Base-by-base conservation (phyloP, 2,888 invertebrate genomes). In the Lasius platythorax region DNA sequence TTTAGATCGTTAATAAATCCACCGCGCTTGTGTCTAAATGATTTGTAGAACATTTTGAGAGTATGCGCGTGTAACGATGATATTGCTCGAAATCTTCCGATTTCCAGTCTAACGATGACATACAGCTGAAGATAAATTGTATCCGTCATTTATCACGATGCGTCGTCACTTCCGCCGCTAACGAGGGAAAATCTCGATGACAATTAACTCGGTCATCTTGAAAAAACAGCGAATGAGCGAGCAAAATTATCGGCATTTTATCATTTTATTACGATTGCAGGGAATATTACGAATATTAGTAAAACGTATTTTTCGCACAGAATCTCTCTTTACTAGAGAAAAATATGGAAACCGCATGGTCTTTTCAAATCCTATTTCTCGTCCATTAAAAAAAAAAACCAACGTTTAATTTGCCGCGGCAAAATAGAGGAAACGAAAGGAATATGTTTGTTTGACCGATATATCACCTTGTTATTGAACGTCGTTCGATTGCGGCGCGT, bases 161-260 rank as follows among this genome's bases (percentile, higher is more conserved):
- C 61, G 61, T 56, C 33, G 79, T 9, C 33, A 56, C 73, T 61
- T 46, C 6, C 43, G 56, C n/a, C 3, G n/a, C 9, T 73, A 81
- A 81, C 61, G 74, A 73, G 79, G 61, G 79, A 61, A 81, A 81
- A 73, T 70, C 46, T 61, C 33, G 33, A 73, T 37, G 74, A 73
- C 73, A 73, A 81, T 81, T 81, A 73, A 73, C 33, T 30, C 43
- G 72, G n/a, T n/a, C 50, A 28, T 37, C 18, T 33, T 23, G 50
- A 0, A 12, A 18, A 4, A 18, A 9, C 9, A 9, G 37, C 30
- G 56, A 33, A 33, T 3, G 30, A n/a, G 58, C 15, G n/a, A 18
- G 11, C n/a, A 8, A 53, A n/a, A 53, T n/a, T 53, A n/a, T n/a
- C 12, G 33, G n/a, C 9, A 12, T 70, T 67, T 33, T 40, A 56